Evolutionary conservation across 2,888 invertebrate species (phyloP), one percentile per base, ranked within the genome.

Genomic region (Caenorhabditis angaria): DNA sequence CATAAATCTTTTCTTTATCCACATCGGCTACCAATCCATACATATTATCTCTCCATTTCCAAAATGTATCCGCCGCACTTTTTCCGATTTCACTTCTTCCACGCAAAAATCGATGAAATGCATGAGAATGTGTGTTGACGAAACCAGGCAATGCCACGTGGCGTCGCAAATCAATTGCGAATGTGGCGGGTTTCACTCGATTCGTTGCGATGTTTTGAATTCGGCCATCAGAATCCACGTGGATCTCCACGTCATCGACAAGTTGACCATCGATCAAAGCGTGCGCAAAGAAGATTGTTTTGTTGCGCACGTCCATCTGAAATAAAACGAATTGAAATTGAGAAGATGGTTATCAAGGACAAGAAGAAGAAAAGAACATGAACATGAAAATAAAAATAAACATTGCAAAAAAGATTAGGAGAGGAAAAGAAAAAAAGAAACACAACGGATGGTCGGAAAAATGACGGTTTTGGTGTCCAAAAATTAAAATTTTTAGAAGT

Each of bases 31-130:
- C 82, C n/a, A 84, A 64, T 22, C 73, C 72, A 69, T 86, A 86
- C 86, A 86, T 86, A 57, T 84, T 80, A 65, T 86, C 81, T 14
- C 86, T 67, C 86, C 86, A 86, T 47, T 77, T 78, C 86, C 86
- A 86, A 66, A 86, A 86, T 2, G 80, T 85, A 28, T 84, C 82
- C 6, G 81, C 82, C 0, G 70, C 67, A n/a, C 54, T 51, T 35
- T 65, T 66, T 29, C 85, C 85, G 32, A 84, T 83, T n/a, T 80
- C 81, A 35, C 80, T 79, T n/a, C 66, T 56, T 2, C 84, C 83
- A 24, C 86, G 73, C 35, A 86, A 67, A 60, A 80, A 77, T 12
- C 85, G 77, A 62, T 86, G 86, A 60, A 86, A 86, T 1, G 86
- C 84, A 58, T 86, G 86, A 0, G 86, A 86, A 65, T 86, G 86